Evolutionary conservation across 2,888 invertebrate species (phyloP), one percentile per base, ranked within the genome.

Genomic region (Imbricaverruca yamaguchii): DNA sequence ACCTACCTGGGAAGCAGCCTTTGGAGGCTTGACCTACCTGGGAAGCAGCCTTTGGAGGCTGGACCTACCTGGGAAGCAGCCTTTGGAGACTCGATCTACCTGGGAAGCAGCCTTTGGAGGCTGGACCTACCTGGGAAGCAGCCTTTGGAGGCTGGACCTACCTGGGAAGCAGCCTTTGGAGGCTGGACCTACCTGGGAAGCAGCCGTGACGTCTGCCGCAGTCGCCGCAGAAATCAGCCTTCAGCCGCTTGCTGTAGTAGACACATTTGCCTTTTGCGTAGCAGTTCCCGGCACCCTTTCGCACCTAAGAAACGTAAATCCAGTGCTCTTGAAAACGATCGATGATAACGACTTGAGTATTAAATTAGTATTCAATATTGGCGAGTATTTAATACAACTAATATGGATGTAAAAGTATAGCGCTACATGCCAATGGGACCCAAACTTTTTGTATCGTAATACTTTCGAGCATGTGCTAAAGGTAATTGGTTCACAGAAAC

Each of bases 211-310:
- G 56, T 8, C 25, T 57, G 79, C 25, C 23, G 57, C 79, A 79
- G 23, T 56, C 23, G 11, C 79, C 79, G 23, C 79, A 79, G 57
- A 79, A 79, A 25, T 79, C 79, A 13, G 55, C 25, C 25, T 79
- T 79, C 56, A 79, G 55, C 11, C 79, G 79, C 79, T 79, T 79
- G 57, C 79, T 79, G 79, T 79, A 79, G 79, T 79, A 79, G 8
- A 79, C 25, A 23, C 79, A 79, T 23, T 79, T 79, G 57, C 79
- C 79, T 25, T 25, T n/a, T 57, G 79, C 79, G 57, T 79, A 79
- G 15, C 79, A 79, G 79, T 79, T 79, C 3, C 79, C 79, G 10
- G 79, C 79, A 0, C 57, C 79, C 79, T 79, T 79, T 6, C 79
- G 56, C 4, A 79, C 79, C 79, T 79, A 21, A 59, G 7, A 59